Evolutionary conservation across 2,113 vertebrate species (phyloP), one percentile per base, ranked within the genome.

Genomic region (Physeter macrocephalus): DNA sequence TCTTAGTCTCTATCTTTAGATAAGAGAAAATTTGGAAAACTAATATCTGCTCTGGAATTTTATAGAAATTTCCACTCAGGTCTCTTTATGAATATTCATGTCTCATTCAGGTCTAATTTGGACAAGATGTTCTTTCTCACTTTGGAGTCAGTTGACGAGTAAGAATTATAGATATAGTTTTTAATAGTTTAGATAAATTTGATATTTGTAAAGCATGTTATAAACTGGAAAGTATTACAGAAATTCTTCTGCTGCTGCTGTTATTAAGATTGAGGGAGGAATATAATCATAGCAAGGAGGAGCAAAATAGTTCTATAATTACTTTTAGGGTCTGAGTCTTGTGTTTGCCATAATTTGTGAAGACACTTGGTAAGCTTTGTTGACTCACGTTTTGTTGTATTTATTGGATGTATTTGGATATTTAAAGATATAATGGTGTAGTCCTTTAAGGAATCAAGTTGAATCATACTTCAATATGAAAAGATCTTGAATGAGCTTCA

Each of bases 21-120:
- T 34, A 9, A 71, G 31, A 67, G 18, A 83, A 87, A 72, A 62
- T 29, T 10, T 46, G 78, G 62, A 82, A 67, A 77, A 36, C 17
- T 75, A 91, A 0, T 23, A 71, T 71, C 23, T 94, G 5, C n/a
- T 49, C 43, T 41, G 83, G 34, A 96, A 71, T 46, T 88, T 77
- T 43, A 78, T 13, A 88, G 82, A 67, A 74, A 52, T 66, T 43
- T 64, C 43, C 52, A 77, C 46, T 52, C 36, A 21, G n/a, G 20
- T 34, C 25, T 91, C 59, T 77, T 52, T 87, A 39, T 93, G 11
- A 90, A 27, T 89, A 78, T 69, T 9, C 67, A 12, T 78, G 83
- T 90, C 74, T 94, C 29, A 80, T 93, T 75, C 67, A 89, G 61
- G 67, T 93, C 54, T 80, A 52, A 59, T 88, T 67, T 93, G 66